These are phyloP conservation scores for Neosalanx taihuensis DNA, from an alignment of 2,797 vertebrate species.

Conservation along the genomic window DNA sequence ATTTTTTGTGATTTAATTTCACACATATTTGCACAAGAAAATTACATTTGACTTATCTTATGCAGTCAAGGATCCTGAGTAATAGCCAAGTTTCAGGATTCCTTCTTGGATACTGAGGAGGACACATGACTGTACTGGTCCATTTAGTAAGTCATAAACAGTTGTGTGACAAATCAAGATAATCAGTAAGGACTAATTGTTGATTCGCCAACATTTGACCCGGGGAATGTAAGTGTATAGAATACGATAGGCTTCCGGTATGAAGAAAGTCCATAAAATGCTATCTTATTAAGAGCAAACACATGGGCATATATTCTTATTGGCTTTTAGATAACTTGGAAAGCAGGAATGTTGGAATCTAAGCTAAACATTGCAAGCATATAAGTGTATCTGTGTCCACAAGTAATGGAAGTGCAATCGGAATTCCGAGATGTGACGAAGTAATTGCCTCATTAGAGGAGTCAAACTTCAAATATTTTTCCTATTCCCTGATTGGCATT, in stretches of 20 bases:
- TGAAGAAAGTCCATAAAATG: too few relatives aligned
- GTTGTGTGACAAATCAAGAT: conserved; percentile 20
- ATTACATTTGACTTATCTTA: conserved; percentile 88
- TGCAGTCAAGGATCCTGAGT: conserved; percentile 60
- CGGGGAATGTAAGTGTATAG: too few relatives aligned
- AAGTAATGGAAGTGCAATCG: neutral
- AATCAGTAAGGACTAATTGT: too few relatives aligned
- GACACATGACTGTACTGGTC: conserved; percentile 45
- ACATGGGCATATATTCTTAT: too few relatives aligned
- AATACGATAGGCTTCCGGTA: too few relatives aligned
- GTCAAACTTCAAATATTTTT: conserved; percentile 51
- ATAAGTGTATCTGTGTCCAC: neutral
- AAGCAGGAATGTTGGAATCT: neutral
- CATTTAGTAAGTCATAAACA: conserved; percentile 10
- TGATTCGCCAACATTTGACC: too few relatives aligned
- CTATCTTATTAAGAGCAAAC: too few relatives aligned
- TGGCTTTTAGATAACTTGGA: neutral
- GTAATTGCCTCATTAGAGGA: conserved; percentile 55
- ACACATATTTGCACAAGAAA: conserved; percentile 86
- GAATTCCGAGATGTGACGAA: conserved; percentile 52
- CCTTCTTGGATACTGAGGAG: conserved; percentile 53
- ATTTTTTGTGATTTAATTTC: conserved; percentile 84
- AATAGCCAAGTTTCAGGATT: conserved; percentile 60
- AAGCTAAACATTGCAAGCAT: neutral
- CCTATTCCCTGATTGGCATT: conserved; percentile 44